Evolutionary conservation across 37 sponge, comb jelly and placozoan species (phyloP).

Genomic region (Spongilla lacustris): DNA sequence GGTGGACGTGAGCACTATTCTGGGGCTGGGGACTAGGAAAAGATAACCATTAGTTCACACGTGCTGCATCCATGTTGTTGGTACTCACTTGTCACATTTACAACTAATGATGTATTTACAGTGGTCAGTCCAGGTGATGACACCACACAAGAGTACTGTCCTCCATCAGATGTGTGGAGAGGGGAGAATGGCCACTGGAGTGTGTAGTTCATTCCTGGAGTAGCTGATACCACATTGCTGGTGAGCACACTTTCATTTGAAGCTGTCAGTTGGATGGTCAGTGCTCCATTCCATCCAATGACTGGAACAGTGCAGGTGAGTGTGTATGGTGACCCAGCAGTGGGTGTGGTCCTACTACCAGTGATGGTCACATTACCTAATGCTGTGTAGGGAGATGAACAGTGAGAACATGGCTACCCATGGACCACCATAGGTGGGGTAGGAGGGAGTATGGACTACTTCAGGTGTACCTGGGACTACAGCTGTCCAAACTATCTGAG

Average conservation of each 20-base stretch:
- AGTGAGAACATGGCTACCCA: not conserved
- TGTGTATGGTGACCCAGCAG: constrained; percentile 42
- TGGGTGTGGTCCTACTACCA: not conserved
- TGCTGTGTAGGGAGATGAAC: not conserved
- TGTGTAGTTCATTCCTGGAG: not conserved
- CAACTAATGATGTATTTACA: not conserved
- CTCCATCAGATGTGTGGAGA: constrained; percentile 43
- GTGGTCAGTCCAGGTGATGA: not conserved
- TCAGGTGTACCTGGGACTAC: not conserved
- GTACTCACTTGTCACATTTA: constrained; percentile 39
- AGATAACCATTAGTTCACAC: not conserved
- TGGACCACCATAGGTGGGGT: not conserved
- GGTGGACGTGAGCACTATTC: not conserved
- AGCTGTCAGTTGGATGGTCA: constrained; percentile 17
- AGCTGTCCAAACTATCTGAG: not conserved
- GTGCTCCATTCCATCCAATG: not conserved
- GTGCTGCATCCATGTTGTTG: not conserved
- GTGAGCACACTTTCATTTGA: not conserved
- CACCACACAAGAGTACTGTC: constrained; percentile 32
- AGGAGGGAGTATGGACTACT: not conserved
- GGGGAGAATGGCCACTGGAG: constrained; percentile 11
- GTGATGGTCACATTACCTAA: not conserved
- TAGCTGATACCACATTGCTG: not conserved
- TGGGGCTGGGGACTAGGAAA: not conserved
- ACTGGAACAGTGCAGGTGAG: constrained; percentile 29